Conservation (phyloP, 1,140 invertebrate species). For the Elymnias hypermnestra region DNA sequence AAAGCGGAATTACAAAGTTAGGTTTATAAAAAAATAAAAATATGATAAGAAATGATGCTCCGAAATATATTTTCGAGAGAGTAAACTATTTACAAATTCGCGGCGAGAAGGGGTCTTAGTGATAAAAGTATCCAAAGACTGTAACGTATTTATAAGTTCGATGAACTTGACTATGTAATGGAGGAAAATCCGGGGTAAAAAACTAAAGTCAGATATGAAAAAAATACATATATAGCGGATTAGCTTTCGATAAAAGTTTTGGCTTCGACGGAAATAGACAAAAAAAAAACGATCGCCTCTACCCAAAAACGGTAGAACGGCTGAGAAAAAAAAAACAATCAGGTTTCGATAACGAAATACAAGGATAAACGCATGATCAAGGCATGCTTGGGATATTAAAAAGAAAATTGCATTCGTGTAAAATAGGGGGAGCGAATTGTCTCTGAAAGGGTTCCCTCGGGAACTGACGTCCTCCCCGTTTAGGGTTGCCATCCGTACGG, state of each 20-base stretch:
- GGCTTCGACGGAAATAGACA: constrained; percentile 46
- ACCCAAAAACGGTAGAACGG: too few relatives aligned
- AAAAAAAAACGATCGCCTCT: too few relatives aligned
- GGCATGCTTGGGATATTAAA: not conserved
- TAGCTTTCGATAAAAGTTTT: constrained; percentile 50
- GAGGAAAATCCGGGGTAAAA: constrained; percentile 43
- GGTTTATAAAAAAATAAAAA: constrained; percentile 42
- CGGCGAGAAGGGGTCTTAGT: constrained; percentile 61
- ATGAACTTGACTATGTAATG: constrained; percentile 56
- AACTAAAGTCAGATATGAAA: constrained; percentile 55
- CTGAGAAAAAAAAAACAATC: constrained; percentile 16
- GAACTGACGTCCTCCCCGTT: too few relatives aligned
- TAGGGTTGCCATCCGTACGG: too few relatives aligned
- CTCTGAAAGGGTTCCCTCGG: too few relatives aligned
- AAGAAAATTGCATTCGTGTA: constrained; percentile 2
- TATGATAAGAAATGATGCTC: constrained; percentile 34
- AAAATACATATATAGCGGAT: constrained; percentile 38
- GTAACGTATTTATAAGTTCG: constrained; percentile 70
- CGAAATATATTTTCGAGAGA: constrained; percentile 72
- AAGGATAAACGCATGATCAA: constrained; percentile 2
- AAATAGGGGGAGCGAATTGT: not conserved
- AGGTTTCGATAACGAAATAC: constrained; percentile 25
- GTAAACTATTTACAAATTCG: constrained; percentile 63
- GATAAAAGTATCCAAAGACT: constrained; percentile 72
- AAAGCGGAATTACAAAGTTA: too few relatives aligned